Evolutionary conservation across 2,797 vertebrate species (phyloP), one percentile per base, ranked within the genome.

Genomic region (Neosilurus mollespiculum): DNA sequence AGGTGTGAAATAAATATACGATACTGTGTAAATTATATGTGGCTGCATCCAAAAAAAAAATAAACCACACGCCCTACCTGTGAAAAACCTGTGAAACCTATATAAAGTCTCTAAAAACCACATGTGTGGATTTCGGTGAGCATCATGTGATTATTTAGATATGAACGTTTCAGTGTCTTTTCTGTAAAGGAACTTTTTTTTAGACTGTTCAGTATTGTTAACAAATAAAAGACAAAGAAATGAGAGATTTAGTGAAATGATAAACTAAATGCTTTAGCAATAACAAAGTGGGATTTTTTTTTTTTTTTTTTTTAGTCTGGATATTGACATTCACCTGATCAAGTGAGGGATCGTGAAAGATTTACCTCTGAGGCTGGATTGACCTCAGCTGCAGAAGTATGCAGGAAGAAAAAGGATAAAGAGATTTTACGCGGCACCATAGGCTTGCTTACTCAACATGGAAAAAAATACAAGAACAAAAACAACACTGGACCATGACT

Each of bases 401-500:
- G 85, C 9, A 14, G 86, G 81, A 71, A 88, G 89, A 92, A 93
- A 92, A 88, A 86, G 89, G 93, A 93, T 94, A 89, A 94, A 90
- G 83, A 89, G 93, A 93, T 94, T 93, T 93, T 80, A 83, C 85
- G 37, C n/a, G 77, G 83, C 85, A 86, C 84, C 86, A 89, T 88
- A 88, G 90, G 87, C 16, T 91, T n/a, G 72, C 78, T 91, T 81
- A 85, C 82, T 90, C 75, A 87, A 85, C 75, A 49, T 49, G 80
- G 78, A 56, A 37, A 53, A 73, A 34, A 56, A 64, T 64, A 64
- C 18, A 22, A 61, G 58, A 64, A 64, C 4, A 51, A 24, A 73
- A 22, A 81, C 56, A 88, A 82, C 65, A 83, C 9, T 69, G 34
- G 30, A 37, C 51, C 16, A 43, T 75, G 34, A 26, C 72, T 69